Base-by-base conservation (phyloP, 2,797 vertebrate genomes). In the Platyrinchus mystaceus region DNA sequence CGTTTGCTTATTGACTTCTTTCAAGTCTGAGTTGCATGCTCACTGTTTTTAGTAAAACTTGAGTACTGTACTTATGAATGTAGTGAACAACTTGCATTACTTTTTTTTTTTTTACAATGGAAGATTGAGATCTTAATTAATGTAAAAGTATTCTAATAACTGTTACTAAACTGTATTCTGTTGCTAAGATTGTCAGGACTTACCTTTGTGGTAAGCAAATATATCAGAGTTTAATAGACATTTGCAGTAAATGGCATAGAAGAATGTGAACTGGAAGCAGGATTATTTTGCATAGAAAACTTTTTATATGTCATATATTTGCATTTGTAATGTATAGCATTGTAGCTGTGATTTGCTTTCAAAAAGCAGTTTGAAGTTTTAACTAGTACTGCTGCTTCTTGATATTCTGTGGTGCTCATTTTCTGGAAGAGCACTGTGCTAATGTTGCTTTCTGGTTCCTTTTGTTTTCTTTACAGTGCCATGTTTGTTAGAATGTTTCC, bases 81-180 rank as follows among this genome's bases (percentile, higher is more conserved):
- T 96, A 91, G 93, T 87, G 77, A 84, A 84, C 41, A 71, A 87
- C 86, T 93, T 93, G 94, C 94, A 96, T 97, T 85, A 43, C 58
- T 87, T 58, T 73, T 46, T 55, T 30, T 64, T 87, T 63, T 82
- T 34, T 52, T 97, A 97, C 22, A 68, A 50, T 92, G 74, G 74
- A 89, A 87, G 43, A 60, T 85, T 52, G 47, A 95, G 58, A 73
- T 80, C 37, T 79, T 84, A 86, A 64, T 93, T 85, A 56, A 82
- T 84, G 53, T 95, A 84, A 84, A 95, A 93, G 63, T 97, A 97
- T 93, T 97, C 96, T 96, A 95, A 66, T 96, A 96, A 90, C 79
- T 95, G 73, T 78, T 91, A 92, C 67, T 96, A 94, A 97, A 94
- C 62, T 84, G 28, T 84, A 46, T 87, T 81, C 36, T 75, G 67